Conservation (phyloP, 1,140 invertebrate species). For the Drosophila bocki region DNA sequence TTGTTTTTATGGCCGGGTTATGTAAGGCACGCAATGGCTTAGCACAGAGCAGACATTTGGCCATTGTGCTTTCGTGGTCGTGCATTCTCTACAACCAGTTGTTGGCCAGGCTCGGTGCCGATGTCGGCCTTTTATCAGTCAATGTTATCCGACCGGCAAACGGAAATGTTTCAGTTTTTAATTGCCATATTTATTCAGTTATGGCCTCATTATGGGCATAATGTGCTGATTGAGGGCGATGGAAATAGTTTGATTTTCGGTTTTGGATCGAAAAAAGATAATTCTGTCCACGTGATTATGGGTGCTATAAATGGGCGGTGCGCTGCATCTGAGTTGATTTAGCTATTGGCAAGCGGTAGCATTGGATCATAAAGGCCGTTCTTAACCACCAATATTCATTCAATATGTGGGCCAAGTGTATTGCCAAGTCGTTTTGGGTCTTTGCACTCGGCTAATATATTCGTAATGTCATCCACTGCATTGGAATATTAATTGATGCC, state of each 20-base stretch:
- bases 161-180: conserved; percentile 65
- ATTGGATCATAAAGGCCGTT: neutral
- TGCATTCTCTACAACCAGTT: conserved; percentile 27
- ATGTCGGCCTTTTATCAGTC: conserved; percentile 60
- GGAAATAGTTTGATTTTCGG: conserved; percentile 7
- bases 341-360: neutral
- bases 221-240: conserved; percentile 18
- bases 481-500: conserved; percentile 8
- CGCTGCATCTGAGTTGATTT: neutral
- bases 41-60: conserved; percentile 40
- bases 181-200: conserved; percentile 36
- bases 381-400: neutral
- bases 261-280: conserved; percentile 1
- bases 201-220: conserved; percentile 25
- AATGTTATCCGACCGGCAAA: conserved; percentile 66
- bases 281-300: conserved; percentile 14
- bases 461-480: conserved; percentile 23
- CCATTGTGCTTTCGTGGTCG: conserved; percentile 37
- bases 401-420: conserved; percentile 6
- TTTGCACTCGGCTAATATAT: conserved; percentile 19
- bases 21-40: conserved; percentile 57
- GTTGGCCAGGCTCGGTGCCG: conserved; percentile 21
- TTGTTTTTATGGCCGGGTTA: conserved; percentile 45
- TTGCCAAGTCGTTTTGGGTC: conserved; percentile 20
- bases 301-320: conserved; percentile 8